phyloP scores from a whole-genome alignment of 2,888 invertebrate genomes.

The Tortrix viridana region DNA sequence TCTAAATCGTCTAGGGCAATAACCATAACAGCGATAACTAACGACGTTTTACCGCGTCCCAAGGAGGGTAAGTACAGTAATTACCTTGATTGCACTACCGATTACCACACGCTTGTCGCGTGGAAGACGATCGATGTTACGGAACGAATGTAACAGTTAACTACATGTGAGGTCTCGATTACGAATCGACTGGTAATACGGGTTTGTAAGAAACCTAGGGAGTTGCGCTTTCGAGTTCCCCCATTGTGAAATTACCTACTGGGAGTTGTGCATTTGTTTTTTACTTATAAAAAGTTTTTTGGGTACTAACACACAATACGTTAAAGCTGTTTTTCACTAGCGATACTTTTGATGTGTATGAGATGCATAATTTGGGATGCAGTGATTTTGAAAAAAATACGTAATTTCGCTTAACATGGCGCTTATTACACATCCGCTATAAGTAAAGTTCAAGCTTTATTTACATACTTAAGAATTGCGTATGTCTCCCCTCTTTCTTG shows the following conservation, averaged over 20 bases:
- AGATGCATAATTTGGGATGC: too few relatives aligned
- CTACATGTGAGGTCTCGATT: slow-evolving; percentile 46
- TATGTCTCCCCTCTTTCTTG: slow-evolving; percentile 66
- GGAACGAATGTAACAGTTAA: slow-evolving; percentile 77
- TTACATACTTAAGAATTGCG: slow-evolving; percentile 79
- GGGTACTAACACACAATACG: too few relatives aligned
- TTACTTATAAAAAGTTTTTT: background rate
- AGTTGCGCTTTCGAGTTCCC: slow-evolving; percentile 32
- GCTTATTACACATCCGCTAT: slow-evolving; percentile 38
- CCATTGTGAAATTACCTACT: slow-evolving; percentile 36
- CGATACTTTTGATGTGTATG: too few relatives aligned
- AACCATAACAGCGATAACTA: background rate
- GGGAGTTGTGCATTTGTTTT: slow-evolving; percentile 3
- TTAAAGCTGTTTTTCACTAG: too few relatives aligned
- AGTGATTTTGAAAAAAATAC: background rate
- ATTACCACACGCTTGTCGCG: slow-evolving; percentile 53
- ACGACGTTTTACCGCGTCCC: slow-evolving; percentile 23
- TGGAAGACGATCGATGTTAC: slow-evolving; percentile 67
- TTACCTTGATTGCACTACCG: slow-evolving; percentile 42
- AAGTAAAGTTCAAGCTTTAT: slow-evolving; percentile 70
- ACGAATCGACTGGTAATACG: slow-evolving; percentile 49
- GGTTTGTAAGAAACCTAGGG: slow-evolving; percentile 32
- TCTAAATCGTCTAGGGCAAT: background rate
- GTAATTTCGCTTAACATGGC: background rate
- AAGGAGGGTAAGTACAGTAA: slow-evolving; percentile 33